phyloP scores from a whole-genome alignment of 2,888 invertebrate genomes.

The Ditula angustiorana region DNA sequence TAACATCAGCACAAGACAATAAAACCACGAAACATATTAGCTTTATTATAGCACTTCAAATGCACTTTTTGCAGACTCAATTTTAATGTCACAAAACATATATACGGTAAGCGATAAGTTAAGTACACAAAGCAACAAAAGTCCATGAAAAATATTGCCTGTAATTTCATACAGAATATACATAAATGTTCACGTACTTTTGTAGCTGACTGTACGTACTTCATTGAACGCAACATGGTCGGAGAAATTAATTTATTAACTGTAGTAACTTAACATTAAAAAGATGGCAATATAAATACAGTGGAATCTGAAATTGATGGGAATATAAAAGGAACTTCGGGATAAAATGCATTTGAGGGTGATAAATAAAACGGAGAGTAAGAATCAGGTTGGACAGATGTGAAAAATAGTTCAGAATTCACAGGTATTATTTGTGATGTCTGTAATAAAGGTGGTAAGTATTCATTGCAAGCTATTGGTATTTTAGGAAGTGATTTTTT shows the following conservation, averaged over 20 bases:
- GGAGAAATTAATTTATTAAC: no score
- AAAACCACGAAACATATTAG: background rate
- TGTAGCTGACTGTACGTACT: no score
- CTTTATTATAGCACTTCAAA: background rate
- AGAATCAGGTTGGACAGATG: background rate
- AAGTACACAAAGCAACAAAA: no score
- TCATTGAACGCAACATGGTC: no score
- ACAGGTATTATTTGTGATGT: background rate
- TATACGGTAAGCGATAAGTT: no score
- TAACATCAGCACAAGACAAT: conserved; percentile 5
- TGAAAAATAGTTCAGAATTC: conserved; percentile 11
- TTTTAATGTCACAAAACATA: no score
- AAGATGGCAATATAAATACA: background rate
- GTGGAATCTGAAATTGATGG: background rate
- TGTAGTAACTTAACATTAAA: background rate
- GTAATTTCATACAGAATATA: no score
- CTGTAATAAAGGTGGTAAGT: conserved; percentile 26
- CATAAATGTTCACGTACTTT: no score
- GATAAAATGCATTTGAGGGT: background rate
- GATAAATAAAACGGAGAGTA: conserved; percentile 12
- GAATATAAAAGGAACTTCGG: conserved; percentile 4
- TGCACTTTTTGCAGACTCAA: no score
- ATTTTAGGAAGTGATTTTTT: conserved; percentile 5
- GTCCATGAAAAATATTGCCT: no score
- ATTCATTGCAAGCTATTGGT: conserved; percentile 34